A percentile compares a stretch with the other conserved stretches of the same genome.
Evolutionary conservation across 2,888 invertebrate genomes (phyloP).

Genomic region (Melinaea marsaeus): DNA sequence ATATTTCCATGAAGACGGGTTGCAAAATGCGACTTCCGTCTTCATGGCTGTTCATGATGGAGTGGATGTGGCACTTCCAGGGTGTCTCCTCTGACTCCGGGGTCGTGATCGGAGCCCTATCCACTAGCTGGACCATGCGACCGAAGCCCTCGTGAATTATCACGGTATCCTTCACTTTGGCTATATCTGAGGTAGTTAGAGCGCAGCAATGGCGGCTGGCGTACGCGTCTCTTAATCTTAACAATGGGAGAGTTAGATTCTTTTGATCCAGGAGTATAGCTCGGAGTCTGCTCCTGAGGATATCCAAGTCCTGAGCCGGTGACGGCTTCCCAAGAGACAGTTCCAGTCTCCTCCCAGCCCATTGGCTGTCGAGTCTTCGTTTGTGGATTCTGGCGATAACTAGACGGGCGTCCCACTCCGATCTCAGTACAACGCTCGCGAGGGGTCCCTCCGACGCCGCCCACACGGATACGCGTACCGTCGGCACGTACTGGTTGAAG

Average conservation of each 20-base stretch:
- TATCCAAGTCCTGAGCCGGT: conserved; percentile 80
- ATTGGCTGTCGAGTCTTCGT: conserved; percentile 81
- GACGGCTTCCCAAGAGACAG: conserved; percentile 82
- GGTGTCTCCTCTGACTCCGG: conserved; percentile 66
- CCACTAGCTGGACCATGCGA: conserved; percentile 63
- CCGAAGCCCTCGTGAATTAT: conserved; percentile 66
- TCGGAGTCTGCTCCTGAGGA: conserved; percentile 83
- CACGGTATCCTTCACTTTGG: conserved; percentile 85
- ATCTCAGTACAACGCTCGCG: conserved; percentile 84
- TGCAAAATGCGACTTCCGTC: conserved; percentile 77
- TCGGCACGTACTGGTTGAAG: conserved; percentile 61
- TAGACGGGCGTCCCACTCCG: conserved; percentile 83
- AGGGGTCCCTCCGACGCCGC: conserved; percentile 72
- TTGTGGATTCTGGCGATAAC: conserved; percentile 91
- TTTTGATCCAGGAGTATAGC: conserved; percentile 87
- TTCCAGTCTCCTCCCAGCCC: conserved; percentile 85
- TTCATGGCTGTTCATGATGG: conserved; percentile 53
- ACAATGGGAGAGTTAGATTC: conserved; percentile 84
- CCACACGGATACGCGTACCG: conserved; percentile 63
- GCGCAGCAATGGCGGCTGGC: conserved; percentile 88
- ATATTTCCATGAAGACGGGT: conserved; percentile 82
- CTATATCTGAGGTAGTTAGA: conserved; percentile 83
- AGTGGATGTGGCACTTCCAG: conserved; percentile 75
- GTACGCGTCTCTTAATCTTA: conserved; percentile 89
- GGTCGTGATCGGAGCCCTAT: conserved; percentile 55